phyloP scores from a whole-genome alignment of 2,888 invertebrate species.

The Callyntrura sp. region DNA sequence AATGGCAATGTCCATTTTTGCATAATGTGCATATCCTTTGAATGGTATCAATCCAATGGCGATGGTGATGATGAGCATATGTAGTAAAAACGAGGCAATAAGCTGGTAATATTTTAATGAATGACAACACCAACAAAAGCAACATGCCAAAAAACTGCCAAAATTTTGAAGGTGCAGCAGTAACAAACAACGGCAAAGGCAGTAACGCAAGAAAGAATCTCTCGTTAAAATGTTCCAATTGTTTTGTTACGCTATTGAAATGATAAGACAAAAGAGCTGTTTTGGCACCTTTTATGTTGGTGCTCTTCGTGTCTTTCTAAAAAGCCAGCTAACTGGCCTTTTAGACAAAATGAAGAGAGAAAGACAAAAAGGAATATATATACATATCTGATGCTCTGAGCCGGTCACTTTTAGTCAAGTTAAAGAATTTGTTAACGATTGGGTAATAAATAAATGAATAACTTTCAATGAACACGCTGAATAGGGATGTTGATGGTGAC shows the following conservation, averaged over 20 bases:
- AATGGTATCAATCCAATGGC: conserved; percentile 10
- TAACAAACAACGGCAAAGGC: no score
- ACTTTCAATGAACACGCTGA: no score
- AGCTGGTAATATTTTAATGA: conserved; percentile 38
- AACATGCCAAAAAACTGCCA: conserved; percentile 52
- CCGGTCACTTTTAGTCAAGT: conserved; percentile 63
- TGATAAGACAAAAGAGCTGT: conserved; percentile 1
- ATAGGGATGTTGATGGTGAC: not conserved
- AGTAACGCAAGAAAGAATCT: no score
- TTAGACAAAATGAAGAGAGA: not conserved
- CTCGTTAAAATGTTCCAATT: conserved; percentile 31
- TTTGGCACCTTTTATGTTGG: conserved; percentile 4
- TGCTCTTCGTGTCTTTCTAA: no score
- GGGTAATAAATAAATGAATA: conserved; percentile 62
- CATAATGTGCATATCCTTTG: conserved; percentile 42
- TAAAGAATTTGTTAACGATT: conserved; percentile 56
- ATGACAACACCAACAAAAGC: conserved; percentile 57
- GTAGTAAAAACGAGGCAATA: conserved; percentile 42
- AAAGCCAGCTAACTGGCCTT: not conserved
- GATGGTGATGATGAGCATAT: no score
- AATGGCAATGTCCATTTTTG: conserved; percentile 49
- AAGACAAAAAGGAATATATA: no score
- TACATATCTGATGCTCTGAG: conserved; percentile 26
- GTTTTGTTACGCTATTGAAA: conserved; percentile 35
- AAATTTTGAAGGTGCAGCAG: conserved; percentile 30